Evolutionary conservation across 2,797 vertebrate species (phyloP).

Genomic region (Schizopygopsis malacanthus): DNA sequence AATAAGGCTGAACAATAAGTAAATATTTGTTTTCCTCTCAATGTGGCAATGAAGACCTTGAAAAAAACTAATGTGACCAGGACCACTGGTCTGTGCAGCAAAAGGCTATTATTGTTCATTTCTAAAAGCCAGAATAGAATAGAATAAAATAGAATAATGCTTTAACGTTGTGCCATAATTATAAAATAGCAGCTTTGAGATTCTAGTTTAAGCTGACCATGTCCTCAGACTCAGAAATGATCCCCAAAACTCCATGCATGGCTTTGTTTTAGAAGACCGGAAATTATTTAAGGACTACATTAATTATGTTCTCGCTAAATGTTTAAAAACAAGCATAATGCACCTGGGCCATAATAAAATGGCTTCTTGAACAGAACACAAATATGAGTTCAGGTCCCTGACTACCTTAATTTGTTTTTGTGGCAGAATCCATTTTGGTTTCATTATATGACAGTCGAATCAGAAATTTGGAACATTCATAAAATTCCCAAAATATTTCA

Average conservation of each 20-base stretch:
- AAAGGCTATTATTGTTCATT: background rate
- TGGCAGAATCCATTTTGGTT: background rate
- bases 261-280: background rate
- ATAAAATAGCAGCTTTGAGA: background rate
- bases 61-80: slow-evolving; percentile 15
- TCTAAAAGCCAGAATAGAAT: background rate
- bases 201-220: background rate
- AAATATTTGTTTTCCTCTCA: slow-evolving; percentile 19
- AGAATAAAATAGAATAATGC: background rate
- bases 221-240: background rate
- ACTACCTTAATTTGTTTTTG: background rate
- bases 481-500: background rate
- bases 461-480: background rate
- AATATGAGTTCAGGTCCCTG: background rate
- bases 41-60: slow-evolving; percentile 1
- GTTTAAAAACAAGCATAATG: background rate
- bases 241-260: background rate
- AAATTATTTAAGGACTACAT: background rate
- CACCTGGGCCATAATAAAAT: background rate
- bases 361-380: background rate
- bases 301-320: background rate
- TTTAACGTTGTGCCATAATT: background rate
- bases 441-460: background rate
- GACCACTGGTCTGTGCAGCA: background rate
- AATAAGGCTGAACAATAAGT: background rate